A percentile compares a stretch with the other conserved stretches of the same genome.
Conservation (phyloP, 2,888 invertebrate species). For the Ornithoptera alexandrae region DNA sequence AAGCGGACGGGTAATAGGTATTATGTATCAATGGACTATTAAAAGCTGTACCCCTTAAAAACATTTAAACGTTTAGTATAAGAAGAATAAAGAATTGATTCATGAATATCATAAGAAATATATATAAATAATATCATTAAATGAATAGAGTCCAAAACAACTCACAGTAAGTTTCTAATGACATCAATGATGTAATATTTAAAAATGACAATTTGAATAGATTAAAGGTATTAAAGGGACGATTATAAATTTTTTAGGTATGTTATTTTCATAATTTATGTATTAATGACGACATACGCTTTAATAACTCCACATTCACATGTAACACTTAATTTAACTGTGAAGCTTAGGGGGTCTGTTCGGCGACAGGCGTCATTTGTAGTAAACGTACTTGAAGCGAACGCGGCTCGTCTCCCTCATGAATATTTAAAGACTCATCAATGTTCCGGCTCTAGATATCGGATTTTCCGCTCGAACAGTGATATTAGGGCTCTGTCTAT, state of each 20-base stretch:
- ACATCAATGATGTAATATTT: too few relatives aligned
- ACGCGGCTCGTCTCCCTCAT: conserved; percentile 52
- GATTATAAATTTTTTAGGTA: neutral
- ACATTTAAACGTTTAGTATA: too few relatives aligned
- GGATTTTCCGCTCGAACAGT: conserved; percentile 67
- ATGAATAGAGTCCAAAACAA: too few relatives aligned
- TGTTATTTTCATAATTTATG: neutral
- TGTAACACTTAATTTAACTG: conserved; percentile 32
- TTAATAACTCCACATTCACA: neutral
- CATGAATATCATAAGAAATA: too few relatives aligned
- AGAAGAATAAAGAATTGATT: too few relatives aligned
- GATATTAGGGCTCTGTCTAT: conserved; percentile 49
- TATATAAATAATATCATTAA: too few relatives aligned
- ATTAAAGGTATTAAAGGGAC: neutral
- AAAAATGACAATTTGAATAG: too few relatives aligned
- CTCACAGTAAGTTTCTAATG: too few relatives aligned
- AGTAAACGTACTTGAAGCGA: conserved; percentile 45
- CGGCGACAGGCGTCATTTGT: conserved; percentile 62
- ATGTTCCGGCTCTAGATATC: conserved; percentile 71
- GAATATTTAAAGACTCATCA: conserved; percentile 73
- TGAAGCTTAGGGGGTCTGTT: conserved; percentile 40
- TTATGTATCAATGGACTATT: too few relatives aligned
- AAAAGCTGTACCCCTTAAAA: too few relatives aligned
- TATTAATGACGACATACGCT: conserved; percentile 10
- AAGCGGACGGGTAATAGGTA: too few relatives aligned